Evolutionary conservation across 1,140 invertebrate genomes (phyloP), one percentile per base, ranked within the genome.

Genomic region (Papilio dardanus): DNA sequence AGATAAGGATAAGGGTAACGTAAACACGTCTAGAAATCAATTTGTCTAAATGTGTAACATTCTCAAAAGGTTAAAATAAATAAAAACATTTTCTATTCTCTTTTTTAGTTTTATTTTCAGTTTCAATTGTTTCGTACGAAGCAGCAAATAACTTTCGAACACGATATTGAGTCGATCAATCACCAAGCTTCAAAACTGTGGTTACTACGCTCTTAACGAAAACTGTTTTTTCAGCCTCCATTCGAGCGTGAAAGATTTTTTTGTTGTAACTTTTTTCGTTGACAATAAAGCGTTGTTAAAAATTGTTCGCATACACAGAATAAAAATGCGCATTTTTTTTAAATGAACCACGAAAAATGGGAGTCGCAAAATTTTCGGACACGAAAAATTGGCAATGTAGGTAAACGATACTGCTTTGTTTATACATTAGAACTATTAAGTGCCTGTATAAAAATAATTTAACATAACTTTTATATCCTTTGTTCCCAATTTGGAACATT

Each of bases 311-410:
- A n/a, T 31, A 19, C 31, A 35, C 35, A 24, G 35, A 68, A 68
- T 68, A 68, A 68, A 68, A 68, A 68, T 68, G 35, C 35, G 66
- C 66, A 68, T 68, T 68, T 68, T n/a, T n/a, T 66, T 68, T 68
- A 68, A 68, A 68, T 35, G 62, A 19, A 66, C 16, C n/a, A n/a
- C 12, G 62, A 66, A 68, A 68, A 68, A 21, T 35, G 6, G n/a
- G 19, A 67, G 5, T 35, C 30, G 65, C 33, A 65, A 33, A 7
- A n/a, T n/a, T n/a, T 67, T 67, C 16, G 62, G 12, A n/a, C 24
- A 16, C 62, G 19, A 24, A 30, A 30, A 31, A 66, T 7, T 2
- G 21, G 24, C 50, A 24, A 54, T 24, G 50, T 21, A 24, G 21
- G 50, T 54, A 54, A 54, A 54, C 50, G 50, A 54, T 5, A 7